Evolutionary conservation across 2,888 invertebrate genomes (phyloP).

Genomic region (Calephelis perditalis): DNA sequence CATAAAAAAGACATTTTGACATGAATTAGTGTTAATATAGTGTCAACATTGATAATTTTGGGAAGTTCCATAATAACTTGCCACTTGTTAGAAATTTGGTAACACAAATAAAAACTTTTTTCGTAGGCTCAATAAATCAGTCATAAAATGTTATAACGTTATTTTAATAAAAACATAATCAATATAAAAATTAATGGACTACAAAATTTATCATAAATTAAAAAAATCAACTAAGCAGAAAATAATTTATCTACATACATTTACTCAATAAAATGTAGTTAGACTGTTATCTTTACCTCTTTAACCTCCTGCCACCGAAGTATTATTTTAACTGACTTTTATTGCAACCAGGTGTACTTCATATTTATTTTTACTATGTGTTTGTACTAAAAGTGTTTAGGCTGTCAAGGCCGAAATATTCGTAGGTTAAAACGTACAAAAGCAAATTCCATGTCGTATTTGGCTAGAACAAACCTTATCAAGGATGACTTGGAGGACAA

Average conservation of each 20-base stretch:
- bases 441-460: too few relatives aligned
- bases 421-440: too few relatives aligned
- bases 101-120: neutral
- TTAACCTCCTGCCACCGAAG: too few relatives aligned
- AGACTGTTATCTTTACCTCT: neutral
- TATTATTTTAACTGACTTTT: too few relatives aligned
- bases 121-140: neutral
- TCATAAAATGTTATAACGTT: slow-evolving; percentile 11
- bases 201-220: too few relatives aligned
- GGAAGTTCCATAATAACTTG: neutral
- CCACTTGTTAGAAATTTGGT: slow-evolving; percentile 4
- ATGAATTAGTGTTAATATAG: slow-evolving; percentile 12
- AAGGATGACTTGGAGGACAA: too few relatives aligned
- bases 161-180: neutral
- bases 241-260: neutral
- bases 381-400: too few relatives aligned
- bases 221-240: neutral
- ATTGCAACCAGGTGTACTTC: too few relatives aligned
- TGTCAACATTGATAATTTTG: slow-evolving; percentile 12
- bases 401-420: too few relatives aligned
- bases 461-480: too few relatives aligned
- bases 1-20: slow-evolving; percentile 8
- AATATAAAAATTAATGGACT: too few relatives aligned
- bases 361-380: too few relatives aligned
- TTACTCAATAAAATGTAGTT: neutral